These are phyloP conservation scores for Orestias chungarensis DNA, from an alignment of 2,797 vertebrate genomes.

Conservation along the genomic window DNA sequence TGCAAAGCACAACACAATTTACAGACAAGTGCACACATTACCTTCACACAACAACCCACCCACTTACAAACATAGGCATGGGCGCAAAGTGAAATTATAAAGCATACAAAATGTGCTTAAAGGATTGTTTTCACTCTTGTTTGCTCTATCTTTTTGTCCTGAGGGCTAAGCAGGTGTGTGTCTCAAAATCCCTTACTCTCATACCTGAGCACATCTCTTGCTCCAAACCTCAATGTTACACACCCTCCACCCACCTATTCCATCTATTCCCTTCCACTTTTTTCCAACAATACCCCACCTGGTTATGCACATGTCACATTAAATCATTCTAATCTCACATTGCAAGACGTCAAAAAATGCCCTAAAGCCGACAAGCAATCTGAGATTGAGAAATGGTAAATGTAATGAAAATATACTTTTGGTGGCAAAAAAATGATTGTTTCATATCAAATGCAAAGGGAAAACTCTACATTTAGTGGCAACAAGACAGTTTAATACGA, in stretches of 20 bases:
- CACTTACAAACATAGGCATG: neutral
- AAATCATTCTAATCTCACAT: constrained; percentile 60
- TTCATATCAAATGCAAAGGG: constrained; percentile 28
- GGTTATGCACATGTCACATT: constrained; percentile 58
- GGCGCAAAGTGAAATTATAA: constrained; percentile 19
- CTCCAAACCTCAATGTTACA: constrained; percentile 43
- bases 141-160: constrained; percentile 45
- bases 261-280: constrained; percentile 44
- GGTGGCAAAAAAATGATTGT: constrained; percentile 38
- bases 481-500: constrained; percentile 32
- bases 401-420: constrained; percentile 56
- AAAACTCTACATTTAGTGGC: constrained; percentile 60
- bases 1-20: neutral
- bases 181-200: constrained; percentile 66
- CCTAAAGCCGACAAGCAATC: constrained; percentile 52
- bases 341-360: constrained; percentile 38
- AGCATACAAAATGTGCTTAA: constrained; percentile 36
- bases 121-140: constrained; percentile 38
- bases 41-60: constrained; percentile 1
- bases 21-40: constrained; percentile 8
- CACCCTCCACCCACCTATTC: constrained; percentile 20
- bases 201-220: constrained; percentile 65
- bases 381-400: constrained; percentile 50
- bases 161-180: constrained; percentile 75
- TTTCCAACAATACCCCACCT: constrained; percentile 61